These are phyloP conservation scores for Aegotheles bennettii DNA, from an alignment of 2,113 vertebrate species.

Conservation along the genomic window DNA sequence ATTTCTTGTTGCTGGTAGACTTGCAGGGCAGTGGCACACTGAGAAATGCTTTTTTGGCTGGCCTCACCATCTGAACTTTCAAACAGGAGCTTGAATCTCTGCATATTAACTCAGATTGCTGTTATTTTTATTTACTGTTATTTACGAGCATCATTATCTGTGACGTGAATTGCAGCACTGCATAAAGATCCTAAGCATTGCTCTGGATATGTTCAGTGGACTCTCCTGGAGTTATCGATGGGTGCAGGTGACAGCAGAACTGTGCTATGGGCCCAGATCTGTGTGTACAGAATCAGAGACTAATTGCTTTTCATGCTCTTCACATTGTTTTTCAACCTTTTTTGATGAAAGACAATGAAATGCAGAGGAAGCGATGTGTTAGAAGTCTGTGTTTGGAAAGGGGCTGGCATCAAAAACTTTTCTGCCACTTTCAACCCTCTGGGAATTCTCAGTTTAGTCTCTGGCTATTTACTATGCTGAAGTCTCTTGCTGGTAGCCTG, in stretches of 20 bases:
- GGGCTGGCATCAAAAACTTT: background rate
- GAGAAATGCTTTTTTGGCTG: background rate
- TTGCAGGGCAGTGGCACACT: background rate
- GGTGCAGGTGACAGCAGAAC: background rate
- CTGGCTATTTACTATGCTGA: background rate
- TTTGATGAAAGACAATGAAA: background rate
- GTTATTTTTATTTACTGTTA: background rate
- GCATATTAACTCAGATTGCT: background rate
- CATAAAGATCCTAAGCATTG: background rate
- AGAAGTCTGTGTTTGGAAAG: background rate
- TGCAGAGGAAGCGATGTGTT: background rate
- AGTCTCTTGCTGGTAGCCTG: background rate
- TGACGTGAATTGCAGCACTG: background rate
- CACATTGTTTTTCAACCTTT: background rate
- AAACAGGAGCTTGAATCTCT: background rate
- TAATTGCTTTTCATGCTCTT: background rate
- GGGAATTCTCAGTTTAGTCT: background rate
- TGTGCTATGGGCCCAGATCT: background rate
- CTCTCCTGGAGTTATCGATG: accelerated
- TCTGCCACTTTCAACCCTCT: background rate
- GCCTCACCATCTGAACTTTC: background rate
- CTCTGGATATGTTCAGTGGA: background rate
- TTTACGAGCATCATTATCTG: background rate
- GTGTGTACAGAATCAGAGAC: background rate
- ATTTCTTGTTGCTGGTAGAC: background rate